Conservation (phyloP, 2,797 vertebrate genomes). For the Cyclopterus lumpus region DNA sequence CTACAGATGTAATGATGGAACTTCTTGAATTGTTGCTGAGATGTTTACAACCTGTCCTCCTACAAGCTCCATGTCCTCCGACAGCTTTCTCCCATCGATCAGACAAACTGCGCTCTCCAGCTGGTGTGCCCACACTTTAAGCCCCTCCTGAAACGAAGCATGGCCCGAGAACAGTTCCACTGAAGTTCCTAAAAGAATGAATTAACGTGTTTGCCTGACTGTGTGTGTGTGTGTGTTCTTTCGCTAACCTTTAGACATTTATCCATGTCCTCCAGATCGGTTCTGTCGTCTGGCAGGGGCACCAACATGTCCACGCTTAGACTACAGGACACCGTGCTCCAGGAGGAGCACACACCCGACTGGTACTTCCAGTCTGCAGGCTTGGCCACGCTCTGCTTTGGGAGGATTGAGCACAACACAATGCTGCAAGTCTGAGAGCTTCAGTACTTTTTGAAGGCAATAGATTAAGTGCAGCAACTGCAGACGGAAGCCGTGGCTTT, state of each 20-base stretch:
- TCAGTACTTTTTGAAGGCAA: not conserved
- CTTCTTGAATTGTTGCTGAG: not conserved
- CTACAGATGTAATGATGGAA: not conserved
- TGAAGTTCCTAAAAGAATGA: not conserved
- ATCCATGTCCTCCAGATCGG: constrained; percentile 78
- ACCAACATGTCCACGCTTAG: constrained; percentile 88
- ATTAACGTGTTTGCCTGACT: not conserved
- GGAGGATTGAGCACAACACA: not conserved
- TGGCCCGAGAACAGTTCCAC: constrained; percentile 13
- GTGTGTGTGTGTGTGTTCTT: not conserved
- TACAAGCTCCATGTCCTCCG: constrained; percentile 83
- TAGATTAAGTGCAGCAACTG: not conserved
- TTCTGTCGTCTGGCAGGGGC: constrained; percentile 81
- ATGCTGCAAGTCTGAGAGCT: not conserved
- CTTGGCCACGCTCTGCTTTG: constrained; percentile 88
- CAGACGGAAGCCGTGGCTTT: not conserved
- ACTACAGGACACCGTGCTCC: constrained; percentile 87
- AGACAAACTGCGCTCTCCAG: constrained; percentile 88
- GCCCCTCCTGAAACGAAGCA: constrained; percentile 85
- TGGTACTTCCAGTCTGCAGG: constrained; percentile 98
- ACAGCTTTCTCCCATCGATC: constrained; percentile 87
- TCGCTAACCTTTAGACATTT: constrained; percentile 86
- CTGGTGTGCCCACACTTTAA: constrained; percentile 89
- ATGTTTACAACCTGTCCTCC: constrained; percentile 64
- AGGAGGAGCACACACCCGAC: constrained; percentile 85